Evolutionary conservation across 2,888 invertebrate species (phyloP).

Genomic region (Phaonia tiefii): DNA sequence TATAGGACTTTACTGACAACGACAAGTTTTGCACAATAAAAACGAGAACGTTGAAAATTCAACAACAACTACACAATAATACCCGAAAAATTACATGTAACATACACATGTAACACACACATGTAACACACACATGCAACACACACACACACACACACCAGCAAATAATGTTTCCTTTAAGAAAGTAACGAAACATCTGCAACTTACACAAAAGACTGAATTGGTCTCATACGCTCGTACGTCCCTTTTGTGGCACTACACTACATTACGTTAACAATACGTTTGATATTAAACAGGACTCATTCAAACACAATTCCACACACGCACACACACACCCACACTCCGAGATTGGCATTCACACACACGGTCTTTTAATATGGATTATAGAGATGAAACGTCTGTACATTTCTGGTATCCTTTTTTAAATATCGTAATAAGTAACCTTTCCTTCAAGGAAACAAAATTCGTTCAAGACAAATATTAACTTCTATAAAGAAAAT

Average conservation of each 20-base stretch:
- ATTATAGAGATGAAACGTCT: not conserved
- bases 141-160: conserved; percentile 5
- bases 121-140: conserved; percentile 24
- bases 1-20: not conserved
- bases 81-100: conserved; percentile 33
- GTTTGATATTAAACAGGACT: conserved; percentile 54
- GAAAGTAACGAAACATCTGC: conserved; percentile 64
- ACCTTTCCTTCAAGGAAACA: too few species aligned
- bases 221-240: not conserved
- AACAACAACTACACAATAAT: conserved; percentile 43
- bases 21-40: conserved; percentile 23
- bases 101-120: conserved; percentile 16
- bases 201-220: conserved; percentile 16
- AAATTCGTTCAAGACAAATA: too few species aligned
- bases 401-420: too few species aligned
- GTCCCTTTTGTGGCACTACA: not conserved
- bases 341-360: not conserved
- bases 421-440: too few species aligned
- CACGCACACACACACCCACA: not conserved
- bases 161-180: conserved; percentile 49
- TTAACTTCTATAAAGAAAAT: too few species aligned
- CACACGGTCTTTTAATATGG: not conserved
- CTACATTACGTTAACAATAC: conserved; percentile 58
- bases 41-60: conserved; percentile 37
- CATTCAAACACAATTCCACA: conserved; percentile 5